phyloP scores from a whole-genome alignment of 2,888 invertebrate genomes.

The Chaitophorus viminalis region DNA sequence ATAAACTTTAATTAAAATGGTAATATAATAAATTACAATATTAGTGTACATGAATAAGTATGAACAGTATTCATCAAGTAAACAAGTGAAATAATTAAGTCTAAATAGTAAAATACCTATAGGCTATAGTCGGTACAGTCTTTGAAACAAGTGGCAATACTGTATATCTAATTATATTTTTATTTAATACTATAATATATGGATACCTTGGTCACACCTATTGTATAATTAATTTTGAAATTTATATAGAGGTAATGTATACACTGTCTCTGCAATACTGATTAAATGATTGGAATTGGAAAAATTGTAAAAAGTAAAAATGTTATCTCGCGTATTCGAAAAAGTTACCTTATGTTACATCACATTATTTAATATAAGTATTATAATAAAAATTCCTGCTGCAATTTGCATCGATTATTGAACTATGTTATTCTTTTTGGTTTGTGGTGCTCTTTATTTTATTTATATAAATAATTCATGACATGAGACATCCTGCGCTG shows the following conservation, averaged over 20 bases:
- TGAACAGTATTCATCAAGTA: background rate
- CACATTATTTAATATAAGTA: background rate
- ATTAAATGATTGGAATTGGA: background rate
- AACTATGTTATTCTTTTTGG: no score
- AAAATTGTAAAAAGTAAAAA: background rate
- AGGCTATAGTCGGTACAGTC: background rate
- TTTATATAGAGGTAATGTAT: background rate
- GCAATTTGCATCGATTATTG: no score
- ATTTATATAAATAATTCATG: no score
- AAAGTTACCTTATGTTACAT: background rate
- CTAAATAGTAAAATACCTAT: background rate
- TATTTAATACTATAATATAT: background rate
- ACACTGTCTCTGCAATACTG: background rate
- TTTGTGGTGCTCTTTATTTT: no score
- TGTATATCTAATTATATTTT: background rate
- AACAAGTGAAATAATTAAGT: conserved; percentile 9
- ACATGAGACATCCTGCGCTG: no score
- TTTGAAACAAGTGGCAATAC: background rate
- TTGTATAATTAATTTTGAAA: background rate
- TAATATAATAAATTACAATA: no score
- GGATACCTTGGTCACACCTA: background rate
- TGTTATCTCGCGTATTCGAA: background rate
- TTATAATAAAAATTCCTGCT: no score
- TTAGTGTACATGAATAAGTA: no score
- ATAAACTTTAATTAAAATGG: background rate